A percentile compares a stretch with the other conserved stretches of the same genome.
phyloP scores from a whole-genome alignment of 2,888 invertebrate genomes.

The Mythimna lalbum region DNA sequence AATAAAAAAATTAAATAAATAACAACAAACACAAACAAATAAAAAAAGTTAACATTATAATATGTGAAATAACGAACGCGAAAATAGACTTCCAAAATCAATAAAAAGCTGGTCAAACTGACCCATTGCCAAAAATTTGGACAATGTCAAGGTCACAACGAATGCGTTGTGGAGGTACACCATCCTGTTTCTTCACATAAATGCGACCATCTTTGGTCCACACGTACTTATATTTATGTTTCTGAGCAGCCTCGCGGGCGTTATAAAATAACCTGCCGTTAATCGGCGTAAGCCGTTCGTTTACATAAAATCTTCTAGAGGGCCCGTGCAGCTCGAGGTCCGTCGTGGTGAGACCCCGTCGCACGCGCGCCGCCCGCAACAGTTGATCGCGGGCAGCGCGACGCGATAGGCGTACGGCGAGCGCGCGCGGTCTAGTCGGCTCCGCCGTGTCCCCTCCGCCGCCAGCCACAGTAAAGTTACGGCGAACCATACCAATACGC shows the following conservation, averaged over 20 bases:
- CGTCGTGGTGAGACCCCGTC: neutral
- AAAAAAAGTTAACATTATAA: no score
- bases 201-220: neutral
- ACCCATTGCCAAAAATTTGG: no score
- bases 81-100: no score
- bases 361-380: neutral
- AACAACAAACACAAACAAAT: no score
- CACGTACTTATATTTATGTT: neutral
- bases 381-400: neutral
- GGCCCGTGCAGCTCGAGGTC: neutral
- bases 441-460: neutral
- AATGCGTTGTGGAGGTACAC: neutral
- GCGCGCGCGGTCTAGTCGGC: neutral
- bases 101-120: no score
- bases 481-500: neutral
- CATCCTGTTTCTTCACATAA: neutral
- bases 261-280: neutral
- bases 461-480: neutral
- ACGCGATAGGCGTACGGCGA: neutral
- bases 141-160: neutral
- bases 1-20: no score
- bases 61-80: no score
- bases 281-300: neutral
- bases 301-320: neutral
- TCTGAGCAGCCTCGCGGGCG: neutral